phyloP scores from a whole-genome alignment of 2,888 invertebrate genomes.

The Antheraea yamamai region DNA sequence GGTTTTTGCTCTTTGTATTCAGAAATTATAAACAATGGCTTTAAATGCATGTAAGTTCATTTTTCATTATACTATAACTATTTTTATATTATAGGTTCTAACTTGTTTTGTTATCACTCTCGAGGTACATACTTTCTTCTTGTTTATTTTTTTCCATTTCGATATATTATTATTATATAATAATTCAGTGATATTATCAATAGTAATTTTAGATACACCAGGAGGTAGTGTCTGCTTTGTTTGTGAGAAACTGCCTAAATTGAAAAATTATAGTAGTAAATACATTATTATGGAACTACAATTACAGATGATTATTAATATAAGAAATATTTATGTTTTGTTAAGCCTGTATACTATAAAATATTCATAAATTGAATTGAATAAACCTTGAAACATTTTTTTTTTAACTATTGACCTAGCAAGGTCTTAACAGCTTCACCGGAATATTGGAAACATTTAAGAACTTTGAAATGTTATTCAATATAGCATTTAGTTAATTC shows the following conservation, averaged over 20 bases:
- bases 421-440: no score
- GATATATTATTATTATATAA: constrained; percentile 27
- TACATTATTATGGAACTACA: no score
- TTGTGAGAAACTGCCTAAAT: neutral
- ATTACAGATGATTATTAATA: no score
- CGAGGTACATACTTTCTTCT: constrained; percentile 22
- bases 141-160: constrained; percentile 26
- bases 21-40: constrained; percentile 52
- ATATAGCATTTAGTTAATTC: no score
- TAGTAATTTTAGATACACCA: neutral
- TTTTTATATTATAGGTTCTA: constrained; percentile 31
- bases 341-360: no score
- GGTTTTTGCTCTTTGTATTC: constrained; percentile 72
- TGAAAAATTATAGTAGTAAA: neutral
- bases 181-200: constrained; percentile 15
- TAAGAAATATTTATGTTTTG: no score
- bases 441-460: no score
- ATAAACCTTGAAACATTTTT: no score
- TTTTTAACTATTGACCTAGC: no score
- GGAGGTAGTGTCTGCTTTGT: neutral
- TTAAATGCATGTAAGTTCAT: constrained; percentile 65
- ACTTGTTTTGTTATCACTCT: constrained; percentile 34
- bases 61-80: constrained; percentile 30
- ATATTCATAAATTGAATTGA: no score
- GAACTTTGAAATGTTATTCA: no score